Evolutionary conservation across 1,140 invertebrate genomes (phyloP).

Genomic region (Plectus sambesii): DNA sequence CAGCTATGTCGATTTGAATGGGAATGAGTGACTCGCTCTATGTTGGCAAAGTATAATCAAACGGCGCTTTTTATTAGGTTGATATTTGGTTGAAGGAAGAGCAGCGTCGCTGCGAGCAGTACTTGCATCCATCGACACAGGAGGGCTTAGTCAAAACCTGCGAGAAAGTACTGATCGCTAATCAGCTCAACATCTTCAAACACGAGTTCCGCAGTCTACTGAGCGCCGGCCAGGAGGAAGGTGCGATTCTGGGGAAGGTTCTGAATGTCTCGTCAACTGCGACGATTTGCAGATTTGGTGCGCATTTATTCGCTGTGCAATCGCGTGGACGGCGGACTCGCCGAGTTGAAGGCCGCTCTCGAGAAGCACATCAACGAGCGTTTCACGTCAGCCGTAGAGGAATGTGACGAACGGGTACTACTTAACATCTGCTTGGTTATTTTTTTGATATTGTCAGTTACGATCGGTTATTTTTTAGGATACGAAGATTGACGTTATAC

Average conservation of each 20-base stretch:
- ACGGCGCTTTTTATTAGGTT: slow-evolving; percentile 54
- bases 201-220: slow-evolving; percentile 85
- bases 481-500: too few species aligned
- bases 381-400: slow-evolving; percentile 74
- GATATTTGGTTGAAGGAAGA: slow-evolving; percentile 79
- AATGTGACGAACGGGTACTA: too few species aligned
- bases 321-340: slow-evolving; percentile 76
- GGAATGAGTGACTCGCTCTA: slow-evolving; percentile 17
- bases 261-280: too few species aligned
- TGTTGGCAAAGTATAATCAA: slow-evolving; percentile 13
- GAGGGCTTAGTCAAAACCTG: slow-evolving; percentile 73
- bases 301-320: slow-evolving; percentile 87
- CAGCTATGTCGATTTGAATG: slow-evolving; percentile 1
- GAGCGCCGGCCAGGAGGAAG: slow-evolving; percentile 79
- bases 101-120: slow-evolving; percentile 74
- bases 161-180: slow-evolving; percentile 85
- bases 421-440: slow-evolving; percentile 75
- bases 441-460: slow-evolving; percentile 54
- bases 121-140: slow-evolving; percentile 81
- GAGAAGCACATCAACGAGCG: slow-evolving; percentile 84
- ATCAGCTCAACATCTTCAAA: slow-evolving; percentile 88
- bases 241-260: too few species aligned
- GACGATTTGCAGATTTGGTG: slow-evolving; percentile 70
- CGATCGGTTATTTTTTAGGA: slow-evolving; percentile 55
- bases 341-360: slow-evolving; percentile 69